Evolutionary conservation across 2,113 vertebrate species (phyloP), one percentile per base, ranked within the genome.

Genomic region (Saguinus imperator): DNA sequence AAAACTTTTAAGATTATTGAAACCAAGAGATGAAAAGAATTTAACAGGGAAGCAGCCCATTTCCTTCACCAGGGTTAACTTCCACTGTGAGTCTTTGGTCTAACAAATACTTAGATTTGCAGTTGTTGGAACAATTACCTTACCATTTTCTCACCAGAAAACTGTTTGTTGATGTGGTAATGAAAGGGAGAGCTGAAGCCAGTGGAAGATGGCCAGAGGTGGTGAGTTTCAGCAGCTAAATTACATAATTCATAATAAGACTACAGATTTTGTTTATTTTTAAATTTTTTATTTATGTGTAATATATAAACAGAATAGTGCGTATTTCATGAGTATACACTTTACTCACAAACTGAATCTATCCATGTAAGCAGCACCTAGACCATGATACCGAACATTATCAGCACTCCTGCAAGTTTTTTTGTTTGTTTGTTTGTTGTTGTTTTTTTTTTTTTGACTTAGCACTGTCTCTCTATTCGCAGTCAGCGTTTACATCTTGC

Each of bases 1-100:
- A 89, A 73, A 96, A 96, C 88, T 88, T 98, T 97, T 95, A 97
- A 98, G 81, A 98, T 97, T 93, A 97, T 88, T 90, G 40, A 86
- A 92, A 75, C 73, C 58, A 76, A 90, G 72, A 94, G 81, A 94
- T 97, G 85, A 95, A 94, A 94, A 92, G 37, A 50, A 61, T 87
- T 94, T 85, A 70, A 29, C 48, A 95, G n/a, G 82, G 79, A 95
- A 95, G 80, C 66, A 92, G 87, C 40, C 87, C 21, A 13, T 92
- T 87, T 87, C 86, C 52, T 16, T 88, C 57, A 77, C 61, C 64
- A 93, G 43, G 45, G 43, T 96, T 57, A 76, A 94, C 68, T 89
- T 87, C 75, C 21, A 50, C 76, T 80, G 73, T 43, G 57, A 58
- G 43, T 89, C 72, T 91, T 72, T 81, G 57, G 57, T 92, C 72